A percentile compares a stretch with the other conserved stretches of the same genome.
Evolutionary conservation across 2,888 invertebrate genomes (phyloP).

Genomic region (Spodoptera littoralis): DNA sequence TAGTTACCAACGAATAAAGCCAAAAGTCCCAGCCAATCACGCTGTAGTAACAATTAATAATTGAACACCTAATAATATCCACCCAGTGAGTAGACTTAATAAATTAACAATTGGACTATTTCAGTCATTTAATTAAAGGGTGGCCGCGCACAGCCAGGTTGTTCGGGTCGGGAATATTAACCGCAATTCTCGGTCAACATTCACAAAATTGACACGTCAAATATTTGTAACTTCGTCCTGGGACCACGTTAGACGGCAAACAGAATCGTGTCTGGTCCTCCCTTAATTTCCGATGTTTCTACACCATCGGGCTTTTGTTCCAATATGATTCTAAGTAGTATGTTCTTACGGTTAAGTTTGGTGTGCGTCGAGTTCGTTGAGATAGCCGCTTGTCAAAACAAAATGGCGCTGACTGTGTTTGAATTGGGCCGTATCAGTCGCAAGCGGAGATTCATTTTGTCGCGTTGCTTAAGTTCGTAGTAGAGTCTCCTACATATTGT

Average conservation of each 20-base stretch:
- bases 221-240: conserved; percentile 89
- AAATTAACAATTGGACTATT: conserved; percentile 86
- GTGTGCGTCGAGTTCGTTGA: conserved; percentile 59
- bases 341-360: conserved; percentile 70
- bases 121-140: conserved; percentile 87
- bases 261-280: conserved; percentile 88
- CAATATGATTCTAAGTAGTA: conserved; percentile 67
- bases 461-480: conserved; percentile 88
- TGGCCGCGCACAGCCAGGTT: conserved; percentile 78
- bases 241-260: conserved; percentile 88
- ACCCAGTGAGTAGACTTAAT: conserved; percentile 69
- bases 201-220: conserved; percentile 89
- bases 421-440: conserved; percentile 89
- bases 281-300: conserved; percentile 89
- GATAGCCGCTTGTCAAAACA: conserved; percentile 88
- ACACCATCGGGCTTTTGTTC: conserved; percentile 62
- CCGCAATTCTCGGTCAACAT: conserved; percentile 89
- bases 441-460: conserved; percentile 89
- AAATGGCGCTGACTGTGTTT: conserved; percentile 88
- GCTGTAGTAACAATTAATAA: conserved; percentile 59
- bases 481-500: conserved; percentile 86
- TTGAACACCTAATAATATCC: conserved; percentile 69
- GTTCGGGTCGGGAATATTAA: conserved; percentile 86
- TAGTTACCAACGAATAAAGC: conserved; percentile 8
- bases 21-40: conserved; percentile 20